Base-by-base conservation (phyloP, 2,113 vertebrate genomes). In the Anser brachyrhynchus region DNA sequence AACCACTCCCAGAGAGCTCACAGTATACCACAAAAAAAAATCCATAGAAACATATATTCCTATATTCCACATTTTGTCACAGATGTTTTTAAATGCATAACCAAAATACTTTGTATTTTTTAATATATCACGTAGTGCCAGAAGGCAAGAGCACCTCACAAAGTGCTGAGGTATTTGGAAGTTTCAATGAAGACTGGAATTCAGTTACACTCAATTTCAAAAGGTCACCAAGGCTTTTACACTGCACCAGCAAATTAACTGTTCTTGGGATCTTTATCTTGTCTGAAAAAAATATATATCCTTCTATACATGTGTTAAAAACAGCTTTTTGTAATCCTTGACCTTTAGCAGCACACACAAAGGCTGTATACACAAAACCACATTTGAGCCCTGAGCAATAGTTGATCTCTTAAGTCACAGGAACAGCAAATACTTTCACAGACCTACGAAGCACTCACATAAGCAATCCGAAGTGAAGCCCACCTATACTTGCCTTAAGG, bases 141-240 rank as follows among this genome's bases (percentile, higher is more conserved):
- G 80, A 84, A 92, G 52, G 52, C 33, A 80, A n/a, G 16, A 81
- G 70, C 65, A 84, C 14, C 81, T 69, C 44, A 39, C 49, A 75
- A 72, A 91, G 59, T 15, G 64, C 41, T 54, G 29, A 64, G 44
- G 23, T 41, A 89, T 72, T 84, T 76, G 62, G 17, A 78, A 84
- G 37, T 4, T 41, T 87, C 77, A 67, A 62, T 86, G 78, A 82
- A 91, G 10, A 69, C 19, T n/a, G 11, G 25, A 82, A 33, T 44
- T 91, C 57, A 81, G 33, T 76, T 90, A 72, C 44, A 77, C 20
- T 70, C 82, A n/a, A 58, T 78, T 95, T 92, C 57, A 71, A 95
- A 96, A 89, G 67, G 54, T 67, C 79, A 89, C 7, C 4, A 80
- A 82, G 41, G 46, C 41, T 89, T 70, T 44, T 39, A 81, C 26